These are phyloP conservation scores for Drosophila hydei DNA, from an alignment of 1,140 invertebrate species.

Conservation along the genomic window DNA sequence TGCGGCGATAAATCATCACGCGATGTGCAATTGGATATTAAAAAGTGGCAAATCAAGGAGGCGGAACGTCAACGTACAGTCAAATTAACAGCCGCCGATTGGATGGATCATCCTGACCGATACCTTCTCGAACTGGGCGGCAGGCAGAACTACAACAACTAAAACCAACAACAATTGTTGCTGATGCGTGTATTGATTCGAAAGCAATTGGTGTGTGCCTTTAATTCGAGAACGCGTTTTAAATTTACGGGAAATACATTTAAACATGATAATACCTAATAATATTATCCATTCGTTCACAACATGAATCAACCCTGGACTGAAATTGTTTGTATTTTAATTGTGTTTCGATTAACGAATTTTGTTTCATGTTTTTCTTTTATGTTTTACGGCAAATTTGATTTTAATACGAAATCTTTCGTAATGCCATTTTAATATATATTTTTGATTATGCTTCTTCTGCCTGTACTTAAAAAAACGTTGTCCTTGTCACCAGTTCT, in stretches of 20 bases:
- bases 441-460: conserved; percentile 33
- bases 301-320: conserved; percentile 62
- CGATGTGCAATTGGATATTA: conserved; percentile 93
- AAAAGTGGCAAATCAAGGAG: conserved; percentile 95
- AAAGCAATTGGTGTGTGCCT: conserved; percentile 44
- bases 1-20: conserved; percentile 90
- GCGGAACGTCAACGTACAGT: conserved; percentile 91
- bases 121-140: conserved; percentile 93
- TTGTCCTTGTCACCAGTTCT: conserved; percentile 44
- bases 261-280: conserved; percentile 21
- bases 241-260: conserved; percentile 38
- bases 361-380: conserved; percentile 61
- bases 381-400: conserved; percentile 52
- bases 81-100: conserved; percentile 92
- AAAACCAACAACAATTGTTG: conserved; percentile 20
- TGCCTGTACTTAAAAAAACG: conserved; percentile 45
- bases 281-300: conserved; percentile 23
- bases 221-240: conserved; percentile 21
- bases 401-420: conserved; percentile 62
- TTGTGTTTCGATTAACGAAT: conserved; percentile 58
- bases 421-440: conserved; percentile 44
- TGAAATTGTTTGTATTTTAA: conserved; percentile 75
- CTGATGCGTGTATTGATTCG: conserved; percentile 46
- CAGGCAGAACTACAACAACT: conserved; percentile 88
- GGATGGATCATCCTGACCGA: conserved; percentile 96